phyloP scores from a whole-genome alignment of 1,140 invertebrate species.

The Neotoxoptera formosana region DNA sequence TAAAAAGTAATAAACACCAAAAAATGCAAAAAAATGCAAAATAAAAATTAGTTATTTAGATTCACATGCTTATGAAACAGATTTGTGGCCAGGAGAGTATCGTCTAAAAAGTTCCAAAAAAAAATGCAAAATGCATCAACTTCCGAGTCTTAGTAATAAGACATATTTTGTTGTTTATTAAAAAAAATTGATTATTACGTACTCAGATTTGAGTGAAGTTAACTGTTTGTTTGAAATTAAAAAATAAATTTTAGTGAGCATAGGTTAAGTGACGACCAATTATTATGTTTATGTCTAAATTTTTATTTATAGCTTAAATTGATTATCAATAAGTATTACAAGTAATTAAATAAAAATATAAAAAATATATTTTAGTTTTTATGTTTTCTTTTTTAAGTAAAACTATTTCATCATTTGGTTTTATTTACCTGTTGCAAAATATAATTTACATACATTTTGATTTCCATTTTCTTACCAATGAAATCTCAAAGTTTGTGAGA shows the following conservation, averaged over 20 bases:
- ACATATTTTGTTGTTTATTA: background rate
- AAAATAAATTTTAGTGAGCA: background rate
- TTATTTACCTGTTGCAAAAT: background rate
- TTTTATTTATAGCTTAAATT: background rate
- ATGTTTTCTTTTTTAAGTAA: background rate
- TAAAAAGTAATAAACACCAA: too few relatives aligned
- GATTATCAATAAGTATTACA: background rate
- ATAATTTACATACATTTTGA: background rate
- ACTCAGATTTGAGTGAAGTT: background rate
- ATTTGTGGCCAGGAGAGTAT: too few relatives aligned
- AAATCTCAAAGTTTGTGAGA: background rate
- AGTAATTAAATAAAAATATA: background rate
- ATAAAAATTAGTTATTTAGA: too few relatives aligned
- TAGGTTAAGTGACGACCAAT: too few relatives aligned
- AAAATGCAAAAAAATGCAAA: too few relatives aligned
- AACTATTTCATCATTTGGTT: background rate
- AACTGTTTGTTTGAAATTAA: background rate
- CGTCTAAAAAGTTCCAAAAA: too few relatives aligned
- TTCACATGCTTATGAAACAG: too few relatives aligned
- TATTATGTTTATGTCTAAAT: background rate
- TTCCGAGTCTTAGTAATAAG: too few relatives aligned
- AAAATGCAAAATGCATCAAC: too few relatives aligned
- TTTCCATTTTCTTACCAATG: background rate
- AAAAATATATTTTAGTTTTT: background rate
- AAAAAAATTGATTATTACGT: background rate